Evolutionary conservation across 2,888 invertebrate genomes (phyloP), one percentile per base, ranked within the genome.

Genomic region (Drosophila sordidula): DNA sequence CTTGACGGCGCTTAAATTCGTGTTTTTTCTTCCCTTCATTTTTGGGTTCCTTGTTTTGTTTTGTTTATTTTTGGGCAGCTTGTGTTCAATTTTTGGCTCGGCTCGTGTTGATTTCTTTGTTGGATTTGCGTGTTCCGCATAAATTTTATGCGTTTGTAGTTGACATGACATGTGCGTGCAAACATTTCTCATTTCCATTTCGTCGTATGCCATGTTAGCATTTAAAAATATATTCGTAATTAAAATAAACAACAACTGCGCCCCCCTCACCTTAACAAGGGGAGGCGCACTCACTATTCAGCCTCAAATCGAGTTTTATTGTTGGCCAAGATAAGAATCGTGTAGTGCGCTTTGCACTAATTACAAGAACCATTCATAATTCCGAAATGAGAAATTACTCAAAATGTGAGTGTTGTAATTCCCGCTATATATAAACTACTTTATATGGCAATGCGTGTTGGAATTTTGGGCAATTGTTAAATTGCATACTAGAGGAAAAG

Each of bases 121-220:
- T 71, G 72, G 65, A 73, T 73, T 86, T 87, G 89, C 89, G 89
- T 84, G 89, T 87, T 83, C 67, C 67, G 87, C 80, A 88, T 88
- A 88, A 86, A 82, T 88, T 86, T 86, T 83, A 88, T 84, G 89
- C 87, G 87, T 85, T 85, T 89, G 71, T 80, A 85, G 87, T 87
- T 87, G 89, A 85, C 85, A 85, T 87, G 89, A 85, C 87, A 89
- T 87, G 85, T 87, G 85, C 89, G 85, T 85, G 89, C 85, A 87
- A 89, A 78, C 87, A 89, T 85, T 85, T 87, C 81, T 89, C 85
- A 87, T 85, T 89, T 79, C 73, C 78, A 86, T 88, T 77, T 71
- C 83, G 81, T 87, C 78, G 87, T 89, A 80, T 87, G 84, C 80
- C 89, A 80, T 74, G 84, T 87, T 87, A 89, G 87, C 87, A 75